Evolutionary conservation across 2,888 invertebrate species (phyloP).

Genomic region (Acleris laterana): DNA sequence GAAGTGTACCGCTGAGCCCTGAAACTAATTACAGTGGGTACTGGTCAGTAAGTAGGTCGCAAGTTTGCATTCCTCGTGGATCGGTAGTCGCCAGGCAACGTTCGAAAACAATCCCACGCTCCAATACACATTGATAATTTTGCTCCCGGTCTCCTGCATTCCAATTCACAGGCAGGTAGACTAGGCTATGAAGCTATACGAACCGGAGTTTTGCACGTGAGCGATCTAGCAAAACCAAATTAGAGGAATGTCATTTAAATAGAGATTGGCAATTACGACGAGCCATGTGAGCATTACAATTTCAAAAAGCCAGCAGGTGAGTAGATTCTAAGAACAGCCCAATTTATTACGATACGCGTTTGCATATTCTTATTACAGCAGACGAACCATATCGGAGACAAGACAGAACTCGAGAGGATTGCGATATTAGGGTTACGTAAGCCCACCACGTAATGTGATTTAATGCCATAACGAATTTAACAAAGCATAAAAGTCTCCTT

Average conservation of each 20-base stretch:
- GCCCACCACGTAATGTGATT: constrained; percentile 8
- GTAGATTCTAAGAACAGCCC: no score
- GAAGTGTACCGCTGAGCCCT: constrained; percentile 1
- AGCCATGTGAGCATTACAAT: no score
- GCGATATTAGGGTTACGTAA: constrained; percentile 16
- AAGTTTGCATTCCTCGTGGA: constrained; percentile 53
- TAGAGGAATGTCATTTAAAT: no score
- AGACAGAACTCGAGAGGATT: constrained; percentile 4
- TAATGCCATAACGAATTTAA: constrained; percentile 6
- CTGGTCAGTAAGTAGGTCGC: constrained; percentile 47
- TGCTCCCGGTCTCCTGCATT: constrained; percentile 53
- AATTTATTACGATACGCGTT: neutral
- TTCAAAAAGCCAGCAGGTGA: no score
- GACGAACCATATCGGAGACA: constrained; percentile 5
- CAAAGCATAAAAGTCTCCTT: constrained; percentile 14
- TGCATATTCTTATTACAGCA: constrained; percentile 5
- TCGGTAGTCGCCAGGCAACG: constrained; percentile 48
- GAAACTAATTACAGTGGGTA: constrained; percentile 15
- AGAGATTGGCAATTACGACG: no score
- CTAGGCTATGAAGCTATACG: constrained; percentile 31
- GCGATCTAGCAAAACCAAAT: neutral
- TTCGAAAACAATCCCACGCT: constrained; percentile 75
- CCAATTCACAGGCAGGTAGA: constrained; percentile 62
- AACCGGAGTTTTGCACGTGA: neutral
- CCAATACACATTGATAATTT: constrained; percentile 72